Evolutionary conservation across 1,140 invertebrate species (phyloP).

Genomic region (Drosophila navojoa): DNA sequence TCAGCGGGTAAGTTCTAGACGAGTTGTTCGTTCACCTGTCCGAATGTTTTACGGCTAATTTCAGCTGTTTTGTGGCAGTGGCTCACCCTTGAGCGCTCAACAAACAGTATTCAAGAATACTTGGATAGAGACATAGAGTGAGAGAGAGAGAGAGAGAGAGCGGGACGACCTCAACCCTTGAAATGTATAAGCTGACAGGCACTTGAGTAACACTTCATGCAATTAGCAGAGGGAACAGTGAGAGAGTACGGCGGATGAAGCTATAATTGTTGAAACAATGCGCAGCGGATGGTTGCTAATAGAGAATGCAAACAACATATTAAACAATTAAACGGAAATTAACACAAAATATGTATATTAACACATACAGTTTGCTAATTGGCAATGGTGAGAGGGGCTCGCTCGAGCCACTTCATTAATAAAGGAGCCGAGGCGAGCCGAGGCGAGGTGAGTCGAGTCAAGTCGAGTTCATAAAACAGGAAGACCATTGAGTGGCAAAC

Average conservation of each 20-base stretch:
- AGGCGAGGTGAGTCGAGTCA: background rate
- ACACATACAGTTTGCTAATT: constrained; percentile 63
- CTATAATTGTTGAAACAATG: constrained; percentile 72
- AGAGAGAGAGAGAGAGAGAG: too few relatives aligned
- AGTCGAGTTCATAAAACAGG: constrained; percentile 40
- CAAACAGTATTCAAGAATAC: constrained; percentile 2
- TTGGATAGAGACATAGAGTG: background rate
- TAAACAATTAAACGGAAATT: constrained; percentile 82
- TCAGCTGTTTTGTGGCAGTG: background rate
- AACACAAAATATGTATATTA: constrained; percentile 78
- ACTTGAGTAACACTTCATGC: constrained; percentile 36
- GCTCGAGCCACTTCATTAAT: constrained; percentile 62
- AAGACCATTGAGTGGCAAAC: constrained; percentile 34
- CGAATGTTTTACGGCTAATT: constrained; percentile 4
- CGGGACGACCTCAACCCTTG: constrained; percentile 15
- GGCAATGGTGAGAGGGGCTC: constrained; percentile 1
- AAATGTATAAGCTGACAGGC: constrained; percentile 9
- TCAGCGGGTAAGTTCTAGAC: background rate
- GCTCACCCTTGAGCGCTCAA: background rate
- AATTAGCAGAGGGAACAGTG: constrained; percentile 21
- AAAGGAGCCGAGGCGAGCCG: constrained; percentile 11
- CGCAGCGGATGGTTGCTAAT: constrained; percentile 66
- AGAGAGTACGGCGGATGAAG: constrained; percentile 15
- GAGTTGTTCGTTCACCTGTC: constrained; percentile 13
- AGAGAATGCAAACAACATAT: constrained; percentile 79